Percentiles rank a stretch among this genome's conserved stretches.
Conservation (phyloP, 2,113 vertebrate genomes). For the Hippocampus comes region DNA sequence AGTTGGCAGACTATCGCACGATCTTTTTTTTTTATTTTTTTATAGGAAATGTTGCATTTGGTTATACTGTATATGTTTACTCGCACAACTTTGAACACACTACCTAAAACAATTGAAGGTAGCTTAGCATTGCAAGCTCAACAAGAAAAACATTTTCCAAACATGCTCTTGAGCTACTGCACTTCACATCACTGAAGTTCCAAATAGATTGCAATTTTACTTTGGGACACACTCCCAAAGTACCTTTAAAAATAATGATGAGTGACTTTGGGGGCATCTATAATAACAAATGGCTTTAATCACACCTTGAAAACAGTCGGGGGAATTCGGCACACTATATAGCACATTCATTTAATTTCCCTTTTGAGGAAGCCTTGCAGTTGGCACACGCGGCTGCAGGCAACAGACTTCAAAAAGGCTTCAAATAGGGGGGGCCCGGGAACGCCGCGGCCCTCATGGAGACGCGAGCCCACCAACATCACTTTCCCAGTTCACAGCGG, state of each 20-base stretch:
- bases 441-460: conserved; percentile 74
- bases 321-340: conserved; percentile 39
- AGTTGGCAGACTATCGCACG: no score
- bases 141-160: background rate
- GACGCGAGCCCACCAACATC: conserved; percentile 77
- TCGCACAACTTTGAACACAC: no score
- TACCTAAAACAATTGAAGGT: background rate
- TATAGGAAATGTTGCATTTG: no score
- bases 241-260: background rate
- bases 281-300: conserved; percentile 29
- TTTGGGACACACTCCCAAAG: background rate
- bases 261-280: conserved; percentile 16
- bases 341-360: conserved; percentile 53
- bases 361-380: conserved; percentile 67
- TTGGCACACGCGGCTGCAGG: conserved; percentile 65
- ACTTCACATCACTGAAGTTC: background rate
- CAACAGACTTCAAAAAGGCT: conserved; percentile 79
- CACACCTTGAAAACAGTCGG: conserved; percentile 28
- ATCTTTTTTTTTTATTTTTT: no score
- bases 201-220: background rate
- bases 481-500: conserved; percentile 83
- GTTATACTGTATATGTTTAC: no score
- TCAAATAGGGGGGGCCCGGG: conserved; percentile 66
- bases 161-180: background rate
- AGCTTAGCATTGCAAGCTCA: background rate